Conservation (phyloP, 1,140 invertebrate species). For the Drosophila lacteicornis region DNA sequence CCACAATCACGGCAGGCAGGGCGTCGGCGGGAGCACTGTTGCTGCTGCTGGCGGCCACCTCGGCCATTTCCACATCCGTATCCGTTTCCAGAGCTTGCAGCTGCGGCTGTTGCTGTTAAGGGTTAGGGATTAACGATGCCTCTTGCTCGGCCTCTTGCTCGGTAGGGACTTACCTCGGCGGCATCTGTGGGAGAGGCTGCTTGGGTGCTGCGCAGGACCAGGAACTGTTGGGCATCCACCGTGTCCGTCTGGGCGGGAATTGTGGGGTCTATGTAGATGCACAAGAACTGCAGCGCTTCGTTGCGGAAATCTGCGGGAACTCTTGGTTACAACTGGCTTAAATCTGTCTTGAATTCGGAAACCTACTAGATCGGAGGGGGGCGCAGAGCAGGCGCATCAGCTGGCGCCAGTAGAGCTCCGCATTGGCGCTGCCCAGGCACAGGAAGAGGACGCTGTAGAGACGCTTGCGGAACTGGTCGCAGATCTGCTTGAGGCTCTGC, state of each 20-base stretch:
- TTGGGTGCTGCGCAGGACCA: slow-evolving; percentile 60
- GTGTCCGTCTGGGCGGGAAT: slow-evolving; percentile 59
- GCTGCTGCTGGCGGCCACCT: slow-evolving; percentile 47
- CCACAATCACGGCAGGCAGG: slow-evolving; percentile 86
- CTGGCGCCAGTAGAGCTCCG: slow-evolving; percentile 74
- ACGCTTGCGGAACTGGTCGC: slow-evolving; percentile 62
- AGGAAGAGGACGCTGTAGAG: slow-evolving; percentile 72
- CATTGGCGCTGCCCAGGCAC: slow-evolving; percentile 73
- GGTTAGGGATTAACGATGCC: slow-evolving; percentile 34
- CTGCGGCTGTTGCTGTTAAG: slow-evolving; percentile 26
- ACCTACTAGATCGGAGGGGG: slow-evolving; percentile 67
- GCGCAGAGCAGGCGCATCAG: slow-evolving; percentile 61
- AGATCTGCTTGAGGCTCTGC: slow-evolving; percentile 82
- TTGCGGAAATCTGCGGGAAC: slow-evolving; percentile 59
- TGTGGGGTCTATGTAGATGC: slow-evolving; percentile 62
- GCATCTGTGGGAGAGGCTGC: slow-evolving; percentile 7
- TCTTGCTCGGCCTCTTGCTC: not conserved
- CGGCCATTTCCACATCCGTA: slow-evolving; percentile 74
- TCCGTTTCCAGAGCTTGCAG: slow-evolving; percentile 52
- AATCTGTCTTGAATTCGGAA: not conserved
- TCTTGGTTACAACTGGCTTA: not conserved
- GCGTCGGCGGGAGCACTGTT: slow-evolving; percentile 32
- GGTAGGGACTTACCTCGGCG: slow-evolving; percentile 38
- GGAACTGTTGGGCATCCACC: slow-evolving; percentile 71
- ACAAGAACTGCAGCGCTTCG: slow-evolving; percentile 71